These are phyloP conservation scores for Epirrhoe alternata DNA, from an alignment of 2,888 invertebrate species.

Conservation along the genomic window DNA sequence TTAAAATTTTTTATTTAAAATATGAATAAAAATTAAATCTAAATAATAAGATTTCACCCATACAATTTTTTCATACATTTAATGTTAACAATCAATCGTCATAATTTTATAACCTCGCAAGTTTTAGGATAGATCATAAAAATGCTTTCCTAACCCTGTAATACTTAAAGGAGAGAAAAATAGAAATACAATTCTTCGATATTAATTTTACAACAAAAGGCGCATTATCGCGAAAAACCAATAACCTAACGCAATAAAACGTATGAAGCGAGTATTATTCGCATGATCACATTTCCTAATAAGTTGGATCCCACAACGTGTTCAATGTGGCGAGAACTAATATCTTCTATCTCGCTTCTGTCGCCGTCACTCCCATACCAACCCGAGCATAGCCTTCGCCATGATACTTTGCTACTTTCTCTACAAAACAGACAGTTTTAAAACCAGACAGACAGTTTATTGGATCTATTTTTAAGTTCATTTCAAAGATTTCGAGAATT, in stretches of 20 bases:
- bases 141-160: background rate
- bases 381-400: slow-evolving; percentile 61
- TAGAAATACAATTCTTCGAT: slow-evolving; percentile 22
- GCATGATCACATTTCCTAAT: slow-evolving; percentile 83
- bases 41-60: too few species aligned
- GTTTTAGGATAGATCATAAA: background rate
- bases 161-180: background rate
- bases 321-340: slow-evolving; percentile 80
- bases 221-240: slow-evolving; percentile 68
- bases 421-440: slow-evolving; percentile 17
- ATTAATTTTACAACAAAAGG: slow-evolving; percentile 54
- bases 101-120: background rate
- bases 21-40: too few species aligned
- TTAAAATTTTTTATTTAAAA: too few species aligned
- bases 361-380: slow-evolving; percentile 64
- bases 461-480: background rate
- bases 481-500: too few species aligned
- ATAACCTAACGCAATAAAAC: slow-evolving; percentile 78
- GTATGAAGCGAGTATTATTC: slow-evolving; percentile 81
- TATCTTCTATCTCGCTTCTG: slow-evolving; percentile 63
- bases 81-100: too few species aligned
- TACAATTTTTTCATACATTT: too few species aligned
- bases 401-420: slow-evolving; percentile 56
- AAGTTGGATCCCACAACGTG: slow-evolving; percentile 81
- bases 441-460: slow-evolving; percentile 13